Conservation (phyloP, 2,888 invertebrate species). For the Meta bourneti region DNA sequence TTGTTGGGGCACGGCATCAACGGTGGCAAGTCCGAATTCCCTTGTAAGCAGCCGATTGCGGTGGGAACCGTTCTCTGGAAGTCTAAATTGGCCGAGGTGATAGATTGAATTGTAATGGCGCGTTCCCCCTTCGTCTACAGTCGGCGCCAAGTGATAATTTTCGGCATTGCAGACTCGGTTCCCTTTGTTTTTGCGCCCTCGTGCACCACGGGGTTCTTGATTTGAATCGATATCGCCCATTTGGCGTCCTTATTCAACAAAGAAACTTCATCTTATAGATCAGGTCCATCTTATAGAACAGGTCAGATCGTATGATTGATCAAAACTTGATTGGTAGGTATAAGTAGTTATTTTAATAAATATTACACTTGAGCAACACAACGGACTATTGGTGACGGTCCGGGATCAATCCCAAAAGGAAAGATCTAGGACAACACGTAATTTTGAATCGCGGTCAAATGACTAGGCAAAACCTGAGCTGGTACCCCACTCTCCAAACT, state of each 20-base stretch:
- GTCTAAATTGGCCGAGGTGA: constrained; percentile 68
- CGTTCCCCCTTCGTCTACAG: constrained; percentile 35
- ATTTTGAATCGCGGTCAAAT: no score
- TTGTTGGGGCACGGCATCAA: constrained; percentile 8
- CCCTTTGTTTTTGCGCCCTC: constrained; percentile 40
- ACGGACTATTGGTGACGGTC: no score
- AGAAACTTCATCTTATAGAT: not conserved
- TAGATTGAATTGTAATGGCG: constrained; percentile 76
- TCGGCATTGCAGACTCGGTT: constrained; percentile 14
- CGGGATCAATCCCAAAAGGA: no score
- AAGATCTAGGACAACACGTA: no score
- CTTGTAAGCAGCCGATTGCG: constrained; percentile 29
- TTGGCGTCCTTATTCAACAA: not conserved
- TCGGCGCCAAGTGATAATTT: constrained; percentile 75
- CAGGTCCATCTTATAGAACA: no score
- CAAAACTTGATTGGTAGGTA: no score
- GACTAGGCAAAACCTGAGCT: no score
- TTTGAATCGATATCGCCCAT: not conserved
- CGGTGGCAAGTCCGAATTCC: constrained; percentile 48
- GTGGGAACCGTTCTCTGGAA: constrained; percentile 61
- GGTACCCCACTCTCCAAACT: no score
- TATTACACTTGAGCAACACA: no score
- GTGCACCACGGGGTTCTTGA: not conserved
- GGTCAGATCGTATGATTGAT: no score
- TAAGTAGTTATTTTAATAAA: no score